Percentiles rank a stretch among this genome's conserved stretches.
phyloP scores from a whole-genome alignment of 2,797 vertebrate species.

The Botia kubotai region DNA sequence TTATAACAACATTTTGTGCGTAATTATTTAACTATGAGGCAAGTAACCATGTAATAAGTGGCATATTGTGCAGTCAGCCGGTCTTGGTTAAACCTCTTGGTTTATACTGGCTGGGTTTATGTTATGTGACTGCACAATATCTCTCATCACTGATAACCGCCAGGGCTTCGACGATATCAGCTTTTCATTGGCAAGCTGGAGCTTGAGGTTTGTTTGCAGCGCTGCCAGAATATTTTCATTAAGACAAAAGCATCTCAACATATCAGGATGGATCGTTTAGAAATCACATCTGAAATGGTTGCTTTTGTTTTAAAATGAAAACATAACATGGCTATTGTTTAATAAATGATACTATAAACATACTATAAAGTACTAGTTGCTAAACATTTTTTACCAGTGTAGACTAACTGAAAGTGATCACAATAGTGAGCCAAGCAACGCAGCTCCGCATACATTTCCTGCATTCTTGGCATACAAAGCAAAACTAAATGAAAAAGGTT shows the following conservation, averaged over 20 bases:
- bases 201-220: conserved; percentile 52
- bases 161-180: conserved; percentile 53
- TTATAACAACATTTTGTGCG: conserved; percentile 47
- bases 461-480: not conserved
- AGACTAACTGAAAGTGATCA: too few relatives aligned
- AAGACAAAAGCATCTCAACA: not conserved
- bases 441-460: not conserved
- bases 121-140: not conserved
- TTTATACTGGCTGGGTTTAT: too few relatives aligned
- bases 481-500: not conserved
- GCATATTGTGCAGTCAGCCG: too few relatives aligned
- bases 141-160: conserved; percentile 22
- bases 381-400: not conserved
- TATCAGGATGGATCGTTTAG: not conserved
- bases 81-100: too few relatives aligned
- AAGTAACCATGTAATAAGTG: not conserved
- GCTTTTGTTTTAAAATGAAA: not conserved
- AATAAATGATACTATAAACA: too few relatives aligned
- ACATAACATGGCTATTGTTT: too few relatives aligned
- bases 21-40: not conserved
- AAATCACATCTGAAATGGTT: not conserved
- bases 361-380: not conserved
- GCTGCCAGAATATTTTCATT: conserved; percentile 29
- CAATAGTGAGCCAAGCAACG: not conserved
- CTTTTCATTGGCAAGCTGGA: conserved; percentile 65